Base-by-base conservation (phyloP, 2,113 vertebrate genomes). In the Rhagologus leucostigma region DNA sequence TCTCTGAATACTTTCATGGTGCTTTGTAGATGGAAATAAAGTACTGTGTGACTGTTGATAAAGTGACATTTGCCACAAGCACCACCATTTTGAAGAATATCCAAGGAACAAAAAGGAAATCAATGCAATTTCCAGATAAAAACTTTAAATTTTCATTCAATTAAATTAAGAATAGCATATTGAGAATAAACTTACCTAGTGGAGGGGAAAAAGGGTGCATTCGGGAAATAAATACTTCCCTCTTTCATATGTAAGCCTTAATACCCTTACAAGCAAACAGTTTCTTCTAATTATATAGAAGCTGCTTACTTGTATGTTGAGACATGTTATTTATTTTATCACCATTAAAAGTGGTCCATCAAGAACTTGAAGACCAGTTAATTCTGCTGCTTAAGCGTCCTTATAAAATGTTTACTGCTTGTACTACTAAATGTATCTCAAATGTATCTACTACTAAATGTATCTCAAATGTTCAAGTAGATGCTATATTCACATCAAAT, bases 101-200 rank as follows among this genome's bases (percentile, higher is more conserved):
- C 39, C 90, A 90, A 91, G 85, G 64, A 97, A 82, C 44, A 93
- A 95, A 97, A 96, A 90, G 52, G 82, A 97, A 97, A 97, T 97
- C 95, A 93, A 90, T 91, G 53, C 93, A 97, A 98, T 95, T 96
- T 64, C 63, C 95, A 97, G 84, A 92, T 96, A 97, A 92, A 84
- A 94, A 84, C 76, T 80, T 86, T 46, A 95, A 88, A 96, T 97
- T 97, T 96, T 95, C 76, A 95, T 92, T 96, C 80, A 86, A 64
- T 93, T 96, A 89, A 33, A 76, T 50, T 76, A 93, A 85, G 39
- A 95, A 93, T 17, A 93, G 65, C 37, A 89, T 81, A 91, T 35
- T 96, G 70, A 95, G 73, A 96, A 94, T 96, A 92, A 49, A 44
- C 89, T 96, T 84, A 90, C 80, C 80, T 44, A 69, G 69, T 35